Percentiles rank a stretch among this genome's conserved stretches.
Conservation (phyloP, 2,888 invertebrate species). For the Drosophila macrothrix region DNA sequence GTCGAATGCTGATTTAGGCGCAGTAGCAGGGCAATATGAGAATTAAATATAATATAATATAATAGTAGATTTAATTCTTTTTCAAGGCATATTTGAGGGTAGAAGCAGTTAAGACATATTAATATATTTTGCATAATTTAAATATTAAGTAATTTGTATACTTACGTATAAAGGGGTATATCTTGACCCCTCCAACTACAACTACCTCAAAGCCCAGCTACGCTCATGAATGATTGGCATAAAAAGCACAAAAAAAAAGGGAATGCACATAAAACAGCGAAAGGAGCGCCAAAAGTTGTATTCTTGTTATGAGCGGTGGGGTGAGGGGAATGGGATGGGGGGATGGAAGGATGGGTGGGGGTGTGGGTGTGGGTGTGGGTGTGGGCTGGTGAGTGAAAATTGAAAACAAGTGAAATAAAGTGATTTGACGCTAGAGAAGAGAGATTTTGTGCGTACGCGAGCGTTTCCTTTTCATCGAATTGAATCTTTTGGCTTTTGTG, state of each 20-base stretch:
- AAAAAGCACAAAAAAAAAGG: background rate
- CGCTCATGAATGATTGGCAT: conserved; percentile 14
- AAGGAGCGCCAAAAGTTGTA: conserved; percentile 34
- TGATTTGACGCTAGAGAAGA: conserved; percentile 75
- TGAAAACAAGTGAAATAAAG: conserved; percentile 82
- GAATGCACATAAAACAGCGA: conserved; percentile 31
- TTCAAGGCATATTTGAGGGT: background rate
- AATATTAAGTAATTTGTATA: background rate
- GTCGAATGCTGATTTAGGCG: background rate
- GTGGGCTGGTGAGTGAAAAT: conserved; percentile 48
- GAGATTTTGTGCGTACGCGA: conserved; percentile 73
- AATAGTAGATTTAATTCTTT: background rate
- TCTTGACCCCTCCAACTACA: background rate
- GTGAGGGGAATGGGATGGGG: background rate
- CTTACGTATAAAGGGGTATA: no score
- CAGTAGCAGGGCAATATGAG: background rate
- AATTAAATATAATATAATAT: background rate
- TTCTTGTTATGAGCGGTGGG: background rate
- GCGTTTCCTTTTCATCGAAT: conserved; percentile 60
- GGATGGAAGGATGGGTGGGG: no score
- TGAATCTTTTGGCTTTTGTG: conserved; percentile 62
- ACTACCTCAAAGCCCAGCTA: background rate
- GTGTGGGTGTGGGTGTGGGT: no score
- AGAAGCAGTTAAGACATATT: background rate
- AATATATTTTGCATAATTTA: background rate